Evolutionary conservation across 2,888 invertebrate genomes (phyloP), one percentile per base, ranked within the genome.

Genomic region (Phymatocera aterrima): DNA sequence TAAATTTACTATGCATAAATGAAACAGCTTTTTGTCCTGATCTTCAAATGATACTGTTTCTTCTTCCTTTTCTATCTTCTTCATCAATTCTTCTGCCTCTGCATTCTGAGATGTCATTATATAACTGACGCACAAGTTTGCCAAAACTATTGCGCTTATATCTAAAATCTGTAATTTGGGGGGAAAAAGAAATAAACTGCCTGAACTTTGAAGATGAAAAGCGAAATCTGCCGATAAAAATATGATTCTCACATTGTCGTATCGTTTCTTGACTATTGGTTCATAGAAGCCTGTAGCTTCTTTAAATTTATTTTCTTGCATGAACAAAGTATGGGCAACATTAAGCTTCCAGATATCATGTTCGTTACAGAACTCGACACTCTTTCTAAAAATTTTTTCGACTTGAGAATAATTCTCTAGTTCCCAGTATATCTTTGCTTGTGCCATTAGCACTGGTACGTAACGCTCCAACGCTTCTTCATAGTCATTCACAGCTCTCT

Each of bases 41-140:
- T 97, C 97, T 88, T 98, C 97, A 87, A 96, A 97, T 79, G 96
- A 95, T 85, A 98, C 93, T 81, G 96, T 95, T 87, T 99, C 99
- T 89, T 99, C 99, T 88, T 99, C 99, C 84, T 98, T 97, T 90
- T 99, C 99, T 83, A 99, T 98, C 92, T 98, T 98, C 77, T 98
- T 93, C 98, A 99, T 99, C 78, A 99, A 93, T 87, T 98, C 98
- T 91, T 99, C 99, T 12, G 99, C 99, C 92, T 99, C 99, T 90
- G 98, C 98, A 90, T 99, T 99, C 91, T 98, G 98, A 74, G 97
- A 97, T 1, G 98, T 99, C 99, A 99, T 99, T 85, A 99, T 99
- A 89, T 99, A 99, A 21, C 99, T 98, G 1, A 99, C 99, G 90
- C 99, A 99, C 43, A 99, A 92, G 91, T 99, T 99, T 28, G 99